Percentiles rank a stretch among this genome's conserved stretches.
These are phyloP conservation scores for Alouatta palliata DNA, from an alignment of 2,113 vertebrate genomes.

Conservation along the genomic window DNA sequence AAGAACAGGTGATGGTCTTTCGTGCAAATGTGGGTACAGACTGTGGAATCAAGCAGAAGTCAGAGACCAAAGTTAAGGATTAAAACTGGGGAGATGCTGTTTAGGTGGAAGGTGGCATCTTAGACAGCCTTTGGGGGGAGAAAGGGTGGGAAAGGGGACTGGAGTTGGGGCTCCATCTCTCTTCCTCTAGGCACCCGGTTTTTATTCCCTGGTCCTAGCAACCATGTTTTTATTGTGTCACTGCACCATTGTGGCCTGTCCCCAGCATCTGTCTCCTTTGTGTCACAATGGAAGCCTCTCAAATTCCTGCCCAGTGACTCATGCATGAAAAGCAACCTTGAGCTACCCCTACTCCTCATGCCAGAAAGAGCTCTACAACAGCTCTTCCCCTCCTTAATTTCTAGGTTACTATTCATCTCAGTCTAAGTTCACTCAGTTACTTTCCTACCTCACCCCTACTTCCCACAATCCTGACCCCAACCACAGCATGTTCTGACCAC, in stretches of 20 bases:
- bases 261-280: background rate
- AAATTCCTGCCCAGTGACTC: background rate
- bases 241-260: background rate
- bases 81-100: background rate
- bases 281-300: constrained; percentile 52
- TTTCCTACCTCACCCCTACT: background rate
- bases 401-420: background rate
- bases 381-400: background rate
- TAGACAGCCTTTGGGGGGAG: background rate
- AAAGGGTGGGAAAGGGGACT: background rate
- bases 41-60: background rate
- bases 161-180: constrained; percentile 46
- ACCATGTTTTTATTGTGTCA: constrained; percentile 72
- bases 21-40: background rate
- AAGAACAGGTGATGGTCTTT: background rate
- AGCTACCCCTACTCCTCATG: background rate
- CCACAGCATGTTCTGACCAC: background rate
- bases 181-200: background rate
- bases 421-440: background rate
- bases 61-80: background rate
- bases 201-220: constrained; percentile 36
- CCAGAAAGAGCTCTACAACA: background rate
- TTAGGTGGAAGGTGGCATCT: constrained; percentile 63
- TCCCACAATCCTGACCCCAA: background rate
- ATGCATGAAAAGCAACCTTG: background rate